phyloP scores from a whole-genome alignment of 2,888 invertebrate species.

The Sminthurinus aureus region DNA sequence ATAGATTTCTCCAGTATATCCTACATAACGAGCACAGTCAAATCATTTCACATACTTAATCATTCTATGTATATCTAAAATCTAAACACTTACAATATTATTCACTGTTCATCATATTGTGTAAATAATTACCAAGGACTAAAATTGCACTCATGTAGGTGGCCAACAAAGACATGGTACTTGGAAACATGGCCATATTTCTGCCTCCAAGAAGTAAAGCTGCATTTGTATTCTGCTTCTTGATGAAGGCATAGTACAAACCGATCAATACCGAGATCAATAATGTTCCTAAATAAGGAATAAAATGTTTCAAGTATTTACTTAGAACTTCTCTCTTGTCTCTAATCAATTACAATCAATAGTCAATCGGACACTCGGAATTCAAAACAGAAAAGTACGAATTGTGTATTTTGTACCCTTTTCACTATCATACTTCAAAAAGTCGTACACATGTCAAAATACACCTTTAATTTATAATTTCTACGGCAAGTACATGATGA shows the following conservation, averaged over 20 bases:
- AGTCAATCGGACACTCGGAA: no score
- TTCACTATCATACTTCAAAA: no score
- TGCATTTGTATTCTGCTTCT: constrained; percentile 54
- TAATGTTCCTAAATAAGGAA: constrained; percentile 44
- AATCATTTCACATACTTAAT: neutral
- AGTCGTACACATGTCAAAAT: no score
- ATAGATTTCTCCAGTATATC: constrained; percentile 58
- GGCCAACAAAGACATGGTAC: constrained; percentile 51
- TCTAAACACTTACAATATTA: neutral
- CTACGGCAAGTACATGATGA: no score
- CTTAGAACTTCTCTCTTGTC: neutral
- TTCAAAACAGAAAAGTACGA: no score
- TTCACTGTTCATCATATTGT: neutral
- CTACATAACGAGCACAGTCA: constrained; percentile 33
- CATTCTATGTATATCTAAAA: neutral
- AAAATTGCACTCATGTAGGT: constrained; percentile 57
- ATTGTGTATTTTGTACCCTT: no score
- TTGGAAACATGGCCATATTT: constrained; percentile 54
- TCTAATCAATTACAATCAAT: no score
- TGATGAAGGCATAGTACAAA: constrained; percentile 54
- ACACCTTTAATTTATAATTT: no score
- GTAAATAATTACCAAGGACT: constrained; percentile 48
- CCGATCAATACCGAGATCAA: constrained; percentile 55
- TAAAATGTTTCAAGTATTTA: neutral
- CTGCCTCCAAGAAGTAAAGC: constrained; percentile 55